Base-by-base conservation (phyloP, 2,113 vertebrate species). In the Campylorhamphus procurvoides region DNA sequence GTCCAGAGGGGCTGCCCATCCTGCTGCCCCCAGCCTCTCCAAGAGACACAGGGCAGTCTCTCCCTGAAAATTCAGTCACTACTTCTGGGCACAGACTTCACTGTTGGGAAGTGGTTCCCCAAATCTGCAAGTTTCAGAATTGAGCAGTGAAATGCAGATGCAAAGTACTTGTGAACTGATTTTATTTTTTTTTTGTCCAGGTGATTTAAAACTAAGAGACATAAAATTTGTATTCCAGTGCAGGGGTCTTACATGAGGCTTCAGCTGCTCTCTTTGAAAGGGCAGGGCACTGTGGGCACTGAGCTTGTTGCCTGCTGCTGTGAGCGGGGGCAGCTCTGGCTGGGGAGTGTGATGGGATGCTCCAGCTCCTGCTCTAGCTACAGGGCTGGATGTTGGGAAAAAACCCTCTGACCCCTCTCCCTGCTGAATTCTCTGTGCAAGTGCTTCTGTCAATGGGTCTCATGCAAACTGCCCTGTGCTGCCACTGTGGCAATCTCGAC, bases 201-300 rank as follows among this genome's bases (percentile, higher is more conserved):
- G 3, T 69, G 25, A n/a, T 69, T 75, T 62, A n/a, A 91, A 89
- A 90, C 68, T 17, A 82, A 73, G 28, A 40, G n/a, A n/a, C 27
- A 20, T 0, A 0, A 60, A 62, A 56, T 56, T 17, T 7, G 0
- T 18, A 2, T 87, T 78, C 35, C 25, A 35, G 33, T 10, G 20
- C 29, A 75, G 13, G 28, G 40, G 4, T 35, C 20, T 39, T 23
- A 3, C 7, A 10, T 3, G 42, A 67, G 35, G 35, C 44, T 87
- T 16, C 66, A 29, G 22, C 35, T 72, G 35, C 33, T 53, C 4
- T 53, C n/a, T 60, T 75, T 40, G 67, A 23, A 35, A 79, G 35
- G 23, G 12, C 27, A 75, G 58, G 47, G 8, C 72, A 56, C 78
- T 87, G 50, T 3, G 4, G 40, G 49, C 73, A 40, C 42, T 2